phyloP scores from a whole-genome alignment of 2,888 invertebrate species.

The Mesorhabditis spiculigera region DNA sequence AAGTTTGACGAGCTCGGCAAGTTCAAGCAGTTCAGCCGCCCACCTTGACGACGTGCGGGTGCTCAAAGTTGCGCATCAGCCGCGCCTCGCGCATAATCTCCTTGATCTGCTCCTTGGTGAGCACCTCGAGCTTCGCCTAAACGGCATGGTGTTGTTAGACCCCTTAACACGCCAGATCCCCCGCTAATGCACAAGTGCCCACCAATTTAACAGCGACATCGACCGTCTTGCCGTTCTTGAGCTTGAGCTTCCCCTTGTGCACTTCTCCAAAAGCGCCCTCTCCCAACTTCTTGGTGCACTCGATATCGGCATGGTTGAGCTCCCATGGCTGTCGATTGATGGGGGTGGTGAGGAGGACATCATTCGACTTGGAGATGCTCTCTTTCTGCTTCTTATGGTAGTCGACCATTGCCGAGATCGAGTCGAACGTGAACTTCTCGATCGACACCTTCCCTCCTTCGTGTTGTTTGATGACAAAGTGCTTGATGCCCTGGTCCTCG shows the following conservation, averaged over 20 bases:
- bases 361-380: slow-evolving; percentile 12
- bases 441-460: slow-evolving; percentile 19
- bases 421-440: slow-evolving; percentile 19
- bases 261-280: slow-evolving; percentile 52
- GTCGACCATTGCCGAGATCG: slow-evolving; percentile 23
- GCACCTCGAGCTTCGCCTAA: slow-evolving; percentile 31
- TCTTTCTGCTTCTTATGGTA: slow-evolving; percentile 20
- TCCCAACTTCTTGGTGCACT: slow-evolving; percentile 40
- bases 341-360: slow-evolving; percentile 21
- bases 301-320: slow-evolving; percentile 37
- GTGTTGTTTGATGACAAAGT: slow-evolving; percentile 27
- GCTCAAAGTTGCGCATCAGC: slow-evolving; percentile 38
- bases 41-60: slow-evolving; percentile 36
- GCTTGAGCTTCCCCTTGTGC: slow-evolving; percentile 6
- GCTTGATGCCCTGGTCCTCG: slow-evolving; percentile 19
- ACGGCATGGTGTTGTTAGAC: slow-evolving; percentile 5
- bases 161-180: slow-evolving; percentile 17
- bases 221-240: slow-evolving; percentile 6
- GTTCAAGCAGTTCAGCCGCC: background rate
- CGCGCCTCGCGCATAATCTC: slow-evolving; percentile 30
- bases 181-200: slow-evolving; percentile 11
- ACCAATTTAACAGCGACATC: slow-evolving; percentile 22
- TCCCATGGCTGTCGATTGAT: slow-evolving; percentile 40
- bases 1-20: no score
- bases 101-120: slow-evolving; percentile 44